phyloP scores from a whole-genome alignment of 1,140 invertebrate genomes.

The Drosophila obscura region DNA sequence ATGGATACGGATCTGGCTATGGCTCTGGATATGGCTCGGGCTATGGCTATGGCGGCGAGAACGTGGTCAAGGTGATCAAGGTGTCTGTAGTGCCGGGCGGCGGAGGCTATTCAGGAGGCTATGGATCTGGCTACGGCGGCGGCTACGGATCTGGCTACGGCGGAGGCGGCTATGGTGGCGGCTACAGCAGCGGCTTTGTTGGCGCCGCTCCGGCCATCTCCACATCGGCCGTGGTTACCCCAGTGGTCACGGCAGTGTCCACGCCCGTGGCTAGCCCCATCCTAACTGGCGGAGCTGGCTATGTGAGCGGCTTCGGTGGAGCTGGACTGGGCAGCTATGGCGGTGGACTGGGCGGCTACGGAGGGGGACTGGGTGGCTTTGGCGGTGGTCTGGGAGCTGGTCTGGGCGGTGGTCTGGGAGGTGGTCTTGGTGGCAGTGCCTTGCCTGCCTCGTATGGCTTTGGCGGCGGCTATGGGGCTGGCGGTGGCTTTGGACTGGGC shows the following conservation, averaged over 20 bases:
- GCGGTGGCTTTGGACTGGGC: constrained; percentile 64
- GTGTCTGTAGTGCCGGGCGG: constrained; percentile 57
- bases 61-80: constrained; percentile 75
- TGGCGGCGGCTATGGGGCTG: constrained; percentile 62
- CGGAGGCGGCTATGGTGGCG: constrained; percentile 42
- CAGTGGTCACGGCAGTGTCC: constrained; percentile 65
- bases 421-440: constrained; percentile 26
- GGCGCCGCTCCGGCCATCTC: constrained; percentile 69
- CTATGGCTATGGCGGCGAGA: constrained; percentile 57
- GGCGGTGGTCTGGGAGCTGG: constrained; percentile 31
- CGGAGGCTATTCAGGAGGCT: constrained; percentile 31
- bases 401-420: constrained; percentile 21
- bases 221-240: constrained; percentile 70
- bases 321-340: constrained; percentile 32
- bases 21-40: constrained; percentile 42
- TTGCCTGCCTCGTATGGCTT: constrained; percentile 50
- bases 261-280: constrained; percentile 60
- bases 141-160: constrained; percentile 36
- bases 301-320: constrained; percentile 40
- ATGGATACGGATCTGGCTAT: constrained; percentile 39
- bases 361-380: constrained; percentile 22
- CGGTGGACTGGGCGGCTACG: constrained; percentile 23
- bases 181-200: constrained; percentile 51
- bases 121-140: constrained; percentile 23
- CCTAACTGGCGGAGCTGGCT: constrained; percentile 48